Conservation (phyloP, 2,888 invertebrate species). For the Campoletis raptor region DNA sequence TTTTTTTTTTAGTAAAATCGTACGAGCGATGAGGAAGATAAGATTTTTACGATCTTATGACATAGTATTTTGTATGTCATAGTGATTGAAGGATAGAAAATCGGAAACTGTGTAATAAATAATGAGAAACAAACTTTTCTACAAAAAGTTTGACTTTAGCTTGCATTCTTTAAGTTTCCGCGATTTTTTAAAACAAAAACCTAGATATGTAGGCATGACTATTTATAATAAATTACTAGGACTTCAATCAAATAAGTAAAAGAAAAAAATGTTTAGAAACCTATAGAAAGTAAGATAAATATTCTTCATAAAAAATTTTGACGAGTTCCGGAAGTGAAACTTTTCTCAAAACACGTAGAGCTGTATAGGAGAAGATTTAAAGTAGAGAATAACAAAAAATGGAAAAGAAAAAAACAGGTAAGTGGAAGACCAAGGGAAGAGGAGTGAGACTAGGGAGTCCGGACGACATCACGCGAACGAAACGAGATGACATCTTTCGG, state of each 20-base stretch:
- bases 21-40: not conserved
- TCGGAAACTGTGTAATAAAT: not conserved
- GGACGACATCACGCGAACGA: conserved; percentile 59
- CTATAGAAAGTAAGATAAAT: not conserved
- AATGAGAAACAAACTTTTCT: not conserved
- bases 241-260: not conserved
- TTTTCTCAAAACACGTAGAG: not conserved
- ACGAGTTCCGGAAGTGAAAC: not conserved
- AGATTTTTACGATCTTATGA: not conserved
- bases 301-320: not conserved
- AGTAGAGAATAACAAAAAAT: conserved; percentile 9
- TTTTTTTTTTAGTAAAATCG: not conserved
- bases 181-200: not conserved
- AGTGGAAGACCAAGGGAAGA: conserved; percentile 29
- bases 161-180: not conserved
- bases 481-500: conserved; percentile 67
- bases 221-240: not conserved
- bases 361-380: not conserved
- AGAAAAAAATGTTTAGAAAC: not conserved
- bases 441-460: conserved; percentile 44
- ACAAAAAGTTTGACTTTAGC: not conserved
- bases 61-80: not conserved
- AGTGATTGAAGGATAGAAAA: not conserved
- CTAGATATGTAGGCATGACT: not conserved
- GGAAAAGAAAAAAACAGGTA: conserved; percentile 17